A percentile compares a stretch with the other conserved stretches of the same genome.
Conservation (phyloP, 1,140 invertebrate species). For the Cecropterus lyciades region DNA sequence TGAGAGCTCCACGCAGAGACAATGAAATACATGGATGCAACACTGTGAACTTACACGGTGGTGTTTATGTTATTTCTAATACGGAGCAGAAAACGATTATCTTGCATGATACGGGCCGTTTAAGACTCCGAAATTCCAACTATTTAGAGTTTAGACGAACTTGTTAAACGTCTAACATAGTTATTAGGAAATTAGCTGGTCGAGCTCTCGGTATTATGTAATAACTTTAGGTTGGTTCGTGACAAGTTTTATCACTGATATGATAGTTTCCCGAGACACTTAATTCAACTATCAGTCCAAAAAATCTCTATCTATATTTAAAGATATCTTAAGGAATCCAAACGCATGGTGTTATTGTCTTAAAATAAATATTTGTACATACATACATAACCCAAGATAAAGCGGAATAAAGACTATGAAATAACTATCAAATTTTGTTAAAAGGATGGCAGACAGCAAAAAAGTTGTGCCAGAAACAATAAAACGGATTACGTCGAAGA, state of each 20-base stretch:
- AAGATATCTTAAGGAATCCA: too few relatives aligned
- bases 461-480: background rate
- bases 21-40: conserved; percentile 24
- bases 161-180: too few relatives aligned
- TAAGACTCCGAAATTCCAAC: too few relatives aligned
- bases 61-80: conserved; percentile 11
- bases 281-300: too few relatives aligned
- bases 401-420: background rate
- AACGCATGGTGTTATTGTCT: too few relatives aligned
- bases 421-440: background rate
- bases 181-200: background rate
- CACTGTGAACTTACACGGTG: conserved; percentile 10
- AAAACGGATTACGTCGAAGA: background rate
- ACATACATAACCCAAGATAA: too few relatives aligned
- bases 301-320: too few relatives aligned
- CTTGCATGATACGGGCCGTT: background rate
- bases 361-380: too few relatives aligned
- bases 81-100: conserved; percentile 8
- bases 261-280: too few relatives aligned
- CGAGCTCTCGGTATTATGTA: too few relatives aligned
- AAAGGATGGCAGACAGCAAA: background rate
- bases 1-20: conserved; percentile 14
- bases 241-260: too few relatives aligned
- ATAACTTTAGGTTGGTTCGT: too few relatives aligned
- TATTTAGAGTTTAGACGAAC: background rate